phyloP scores from a whole-genome alignment of 2,113 vertebrate genomes.

The Cottus gobio region DNA sequence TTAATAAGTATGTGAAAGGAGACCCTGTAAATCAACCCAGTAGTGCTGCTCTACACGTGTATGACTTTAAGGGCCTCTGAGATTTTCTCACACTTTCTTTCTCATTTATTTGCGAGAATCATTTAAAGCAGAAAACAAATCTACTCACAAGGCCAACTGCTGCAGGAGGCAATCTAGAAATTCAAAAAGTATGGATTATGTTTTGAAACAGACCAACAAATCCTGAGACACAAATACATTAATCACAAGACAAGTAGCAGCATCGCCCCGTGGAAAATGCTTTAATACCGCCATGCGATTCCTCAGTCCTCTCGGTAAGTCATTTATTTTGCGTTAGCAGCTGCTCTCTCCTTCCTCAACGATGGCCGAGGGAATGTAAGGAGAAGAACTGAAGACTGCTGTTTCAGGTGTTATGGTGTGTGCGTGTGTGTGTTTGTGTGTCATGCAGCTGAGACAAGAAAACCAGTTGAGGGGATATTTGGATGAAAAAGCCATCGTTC shows the following conservation, averaged over 20 bases:
- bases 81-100: not conserved
- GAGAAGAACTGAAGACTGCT: constrained; percentile 29
- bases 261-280: constrained; percentile 5
- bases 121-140: not conserved
- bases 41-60: not conserved
- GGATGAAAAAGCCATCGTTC: constrained; percentile 52
- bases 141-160: not conserved
- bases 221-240: constrained; percentile 17
- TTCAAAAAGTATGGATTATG: not conserved
- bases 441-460: constrained; percentile 29
- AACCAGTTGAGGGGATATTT: constrained; percentile 28
- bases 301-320: constrained; percentile 15
- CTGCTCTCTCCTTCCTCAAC: constrained; percentile 35
- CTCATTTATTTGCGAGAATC: not conserved
- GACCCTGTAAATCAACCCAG: not conserved
- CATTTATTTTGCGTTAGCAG: constrained; percentile 42
- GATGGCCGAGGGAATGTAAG: constrained; percentile 40
- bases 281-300: not conserved
- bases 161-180: constrained; percentile 13
- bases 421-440: constrained; percentile 23
- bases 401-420: constrained; percentile 28
- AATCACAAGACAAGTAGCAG: constrained; percentile 21
- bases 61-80: not conserved
- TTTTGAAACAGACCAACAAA: constrained; percentile 15
- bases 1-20: constrained; percentile 12